Base-by-base conservation (phyloP, 2,113 vertebrate species). In the Ia io region DNA sequence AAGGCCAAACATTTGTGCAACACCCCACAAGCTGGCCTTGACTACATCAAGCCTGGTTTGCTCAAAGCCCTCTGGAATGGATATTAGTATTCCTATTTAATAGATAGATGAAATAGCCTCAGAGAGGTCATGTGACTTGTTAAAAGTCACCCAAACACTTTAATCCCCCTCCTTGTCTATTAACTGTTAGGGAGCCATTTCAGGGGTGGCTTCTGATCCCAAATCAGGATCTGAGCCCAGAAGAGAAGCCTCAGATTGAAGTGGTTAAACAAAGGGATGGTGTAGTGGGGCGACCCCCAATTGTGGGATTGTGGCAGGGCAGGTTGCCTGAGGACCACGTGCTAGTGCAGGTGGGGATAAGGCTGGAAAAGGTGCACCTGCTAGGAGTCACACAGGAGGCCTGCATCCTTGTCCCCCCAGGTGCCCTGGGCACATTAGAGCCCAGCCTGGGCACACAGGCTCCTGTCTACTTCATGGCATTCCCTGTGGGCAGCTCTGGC, bases 391-490 rank as follows among this genome's bases (percentile, higher is more conserved):
- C 91, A 98, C 80, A 13, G 2, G 35, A 61, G 98, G 91, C 96
- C 9, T 32, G 97, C 95, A 98, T 37, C 98, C 98, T 82, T 95
- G 98, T 96, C 95, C 94, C 44, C 97, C 93, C 35, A 97, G 94
- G 17, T 98, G 98, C 35, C 49, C 91, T 98, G 91, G 98, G 98
- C 98, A 98, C 98, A 47, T 98, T 98, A n/a, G 98, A 96, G 32
- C 98, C 98, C 94, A 98, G 97, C 93, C 98, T 98, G 95, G 98
- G 98, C 90, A 98, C 95, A 40, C 98, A 98, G 17, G 73, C 98
- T 98, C 74, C 95, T 98, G 82, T 99, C 99, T 56, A 98, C 84
- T 30, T 4, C 95, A 32, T 97, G 95, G 10, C 98, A 98, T 78
- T 94, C 71, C 22, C 97, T 95, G 71, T 98, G 98, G 3, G 37